These are phyloP conservation scores for Telmatochromis sp. DNA, from an alignment of 2,113 vertebrate species.

Conservation along the genomic window DNA sequence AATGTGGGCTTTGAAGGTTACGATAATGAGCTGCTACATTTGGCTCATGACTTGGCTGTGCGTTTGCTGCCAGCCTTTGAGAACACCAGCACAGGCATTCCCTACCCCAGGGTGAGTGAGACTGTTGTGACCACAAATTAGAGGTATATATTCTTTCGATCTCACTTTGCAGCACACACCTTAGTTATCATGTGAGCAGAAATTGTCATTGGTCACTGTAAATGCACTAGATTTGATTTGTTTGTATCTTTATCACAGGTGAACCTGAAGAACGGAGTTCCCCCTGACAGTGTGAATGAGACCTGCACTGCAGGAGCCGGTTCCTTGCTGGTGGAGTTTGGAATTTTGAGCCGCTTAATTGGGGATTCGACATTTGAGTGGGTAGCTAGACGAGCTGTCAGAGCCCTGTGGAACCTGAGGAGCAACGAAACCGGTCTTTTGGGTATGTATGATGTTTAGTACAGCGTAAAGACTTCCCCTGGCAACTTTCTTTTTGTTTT, in stretches of 20 bases:
- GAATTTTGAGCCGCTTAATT: constrained; percentile 91
- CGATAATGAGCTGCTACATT: constrained; percentile 87
- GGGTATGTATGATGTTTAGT: constrained; percentile 64
- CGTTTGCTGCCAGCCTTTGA: constrained; percentile 94
- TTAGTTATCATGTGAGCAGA: neutral
- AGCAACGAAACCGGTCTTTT: constrained; percentile 90
- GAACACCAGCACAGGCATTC: constrained; percentile 97
- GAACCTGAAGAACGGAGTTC: constrained; percentile 90
- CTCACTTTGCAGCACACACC: neutral
- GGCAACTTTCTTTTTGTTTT: neutral
- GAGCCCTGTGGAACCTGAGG: constrained; percentile 89
- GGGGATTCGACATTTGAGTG: constrained; percentile 95
- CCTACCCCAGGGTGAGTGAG: constrained; percentile 84
- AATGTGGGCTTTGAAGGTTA: constrained; percentile 85
- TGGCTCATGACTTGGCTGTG: constrained; percentile 93
- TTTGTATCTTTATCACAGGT: constrained; percentile 69
- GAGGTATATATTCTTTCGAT: neutral
- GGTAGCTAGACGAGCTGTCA: constrained; percentile 91
- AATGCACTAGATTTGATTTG: neutral
- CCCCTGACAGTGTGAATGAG: constrained; percentile 87
- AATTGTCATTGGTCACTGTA: neutral
- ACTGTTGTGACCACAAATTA: neutral
- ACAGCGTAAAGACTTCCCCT: neutral
- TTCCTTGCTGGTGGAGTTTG: constrained; percentile 94
- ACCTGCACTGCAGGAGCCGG: constrained; percentile 94